These are phyloP conservation scores for Onychorhynchus coronatus DNA, from an alignment of 2,113 vertebrate species.

Conservation along the genomic window DNA sequence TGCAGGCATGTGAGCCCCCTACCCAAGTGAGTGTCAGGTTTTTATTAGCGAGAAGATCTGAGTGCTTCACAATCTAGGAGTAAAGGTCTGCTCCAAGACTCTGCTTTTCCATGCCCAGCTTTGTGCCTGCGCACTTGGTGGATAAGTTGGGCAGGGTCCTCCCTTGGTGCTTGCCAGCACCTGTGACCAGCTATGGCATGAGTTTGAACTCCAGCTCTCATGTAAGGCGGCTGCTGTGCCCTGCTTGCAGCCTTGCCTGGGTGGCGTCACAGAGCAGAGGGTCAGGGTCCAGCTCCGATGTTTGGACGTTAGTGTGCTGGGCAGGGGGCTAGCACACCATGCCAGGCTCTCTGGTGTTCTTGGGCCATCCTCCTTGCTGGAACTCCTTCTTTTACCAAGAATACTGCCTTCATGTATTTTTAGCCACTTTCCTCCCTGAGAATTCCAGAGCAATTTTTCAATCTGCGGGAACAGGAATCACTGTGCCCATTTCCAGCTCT, in stretches of 20 bases:
- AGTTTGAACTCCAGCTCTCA: background rate
- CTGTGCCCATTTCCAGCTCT: background rate
- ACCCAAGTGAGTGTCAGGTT: background rate
- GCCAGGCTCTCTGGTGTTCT: background rate
- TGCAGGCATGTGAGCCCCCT: background rate
- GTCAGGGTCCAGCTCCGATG: fast-evolving
- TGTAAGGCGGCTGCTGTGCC: fast-evolving
- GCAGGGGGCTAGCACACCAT: background rate
- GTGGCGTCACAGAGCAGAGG: background rate
- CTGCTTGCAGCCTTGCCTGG: fast-evolving
- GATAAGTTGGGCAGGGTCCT: background rate
- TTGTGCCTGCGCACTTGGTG: fast-evolving
- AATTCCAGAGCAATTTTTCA: slow-evolving; percentile 49
- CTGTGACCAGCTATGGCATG: background rate
- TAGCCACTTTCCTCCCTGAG: slow-evolving; percentile 47
- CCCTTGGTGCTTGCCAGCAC: background rate
- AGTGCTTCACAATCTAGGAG: background rate
- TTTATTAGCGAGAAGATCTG: background rate
- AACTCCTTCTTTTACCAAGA: slow-evolving; percentile 5
- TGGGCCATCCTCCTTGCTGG: background rate
- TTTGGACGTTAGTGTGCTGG: background rate
- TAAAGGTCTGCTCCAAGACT: background rate
- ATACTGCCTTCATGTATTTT: slow-evolving; percentile 25
- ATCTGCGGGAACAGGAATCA: background rate
- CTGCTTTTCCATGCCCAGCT: background rate